These are phyloP conservation scores for Epinotia bilunana DNA, from an alignment of 2,888 invertebrate genomes.

Conservation along the genomic window DNA sequence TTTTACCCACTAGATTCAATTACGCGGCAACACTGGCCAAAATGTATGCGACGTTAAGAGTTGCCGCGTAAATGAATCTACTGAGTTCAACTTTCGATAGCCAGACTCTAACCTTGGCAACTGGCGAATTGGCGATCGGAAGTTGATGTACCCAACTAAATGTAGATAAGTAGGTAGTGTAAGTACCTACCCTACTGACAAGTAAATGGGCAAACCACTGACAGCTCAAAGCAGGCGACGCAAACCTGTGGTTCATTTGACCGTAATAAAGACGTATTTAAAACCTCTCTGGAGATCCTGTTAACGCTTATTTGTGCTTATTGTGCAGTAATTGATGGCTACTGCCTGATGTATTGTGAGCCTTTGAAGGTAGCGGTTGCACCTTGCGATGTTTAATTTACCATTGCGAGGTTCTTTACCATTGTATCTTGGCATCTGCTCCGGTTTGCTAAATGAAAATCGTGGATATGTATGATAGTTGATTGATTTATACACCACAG, in stretches of 20 bases:
- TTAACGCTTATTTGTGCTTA: conserved; percentile 15
- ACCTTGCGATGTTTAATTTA: conserved; percentile 22
- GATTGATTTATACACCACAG: no score
- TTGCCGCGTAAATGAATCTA: no score
- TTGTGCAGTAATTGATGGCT: conserved; percentile 15
- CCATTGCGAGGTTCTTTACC: not conserved
- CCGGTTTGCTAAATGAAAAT: not conserved
- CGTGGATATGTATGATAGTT: no score
- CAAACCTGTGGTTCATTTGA: not conserved
- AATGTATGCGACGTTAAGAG: no score
- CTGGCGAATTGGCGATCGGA: no score
- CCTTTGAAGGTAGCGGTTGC: conserved; percentile 12
- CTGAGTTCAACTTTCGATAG: no score
- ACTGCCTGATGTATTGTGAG: not conserved
- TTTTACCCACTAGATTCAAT: no score
- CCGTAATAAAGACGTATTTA: not conserved
- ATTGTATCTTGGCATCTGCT: conserved; percentile 20
- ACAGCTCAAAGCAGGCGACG: not conserved
- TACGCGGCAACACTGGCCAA: no score
- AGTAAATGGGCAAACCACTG: not conserved
- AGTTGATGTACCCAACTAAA: no score
- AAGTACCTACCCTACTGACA: no score
- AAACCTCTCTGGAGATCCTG: not conserved
- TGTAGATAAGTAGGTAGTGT: no score
- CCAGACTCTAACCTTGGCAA: no score